These are phyloP conservation scores for Euplagia quadripunctaria DNA, from an alignment of 2,888 invertebrate species.

Conservation along the genomic window DNA sequence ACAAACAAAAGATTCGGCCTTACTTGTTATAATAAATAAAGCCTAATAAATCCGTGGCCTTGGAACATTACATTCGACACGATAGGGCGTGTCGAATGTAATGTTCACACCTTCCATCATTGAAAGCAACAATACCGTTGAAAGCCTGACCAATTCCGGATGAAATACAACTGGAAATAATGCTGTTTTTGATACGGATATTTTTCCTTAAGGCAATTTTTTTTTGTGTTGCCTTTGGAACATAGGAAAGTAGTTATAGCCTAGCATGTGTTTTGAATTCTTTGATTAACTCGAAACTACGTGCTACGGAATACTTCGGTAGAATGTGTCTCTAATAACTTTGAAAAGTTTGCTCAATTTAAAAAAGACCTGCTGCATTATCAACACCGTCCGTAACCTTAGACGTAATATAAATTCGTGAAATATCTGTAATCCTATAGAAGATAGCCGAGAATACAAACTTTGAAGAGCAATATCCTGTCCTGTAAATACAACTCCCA, in stretches of 20 bases:
- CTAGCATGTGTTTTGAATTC: neutral
- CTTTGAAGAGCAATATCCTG: neutral
- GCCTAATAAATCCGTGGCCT: conserved; percentile 11
- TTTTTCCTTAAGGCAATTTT: neutral
- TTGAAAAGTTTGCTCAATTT: too few relatives aligned
- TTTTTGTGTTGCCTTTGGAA: neutral
- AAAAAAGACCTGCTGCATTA: too few relatives aligned
- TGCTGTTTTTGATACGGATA: neutral
- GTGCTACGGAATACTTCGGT: too few relatives aligned
- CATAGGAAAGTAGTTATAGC: neutral
- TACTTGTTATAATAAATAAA: conserved; percentile 9
- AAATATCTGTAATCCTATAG: too few relatives aligned
- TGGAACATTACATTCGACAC: neutral
- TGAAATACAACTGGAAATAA: neutral
- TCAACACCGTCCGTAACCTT: too few relatives aligned
- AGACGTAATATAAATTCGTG: too few relatives aligned
- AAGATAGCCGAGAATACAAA: neutral
- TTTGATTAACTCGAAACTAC: neutral
- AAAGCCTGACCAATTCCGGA: conserved; percentile 16
- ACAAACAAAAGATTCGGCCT: conserved; percentile 14
- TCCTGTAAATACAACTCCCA: conserved; percentile 2
- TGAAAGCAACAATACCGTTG: conserved; percentile 7
- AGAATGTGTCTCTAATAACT: too few relatives aligned
- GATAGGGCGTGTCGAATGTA: conserved; percentile 7
- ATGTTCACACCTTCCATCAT: conserved; percentile 8